Base-by-base conservation (phyloP, 2,888 invertebrate species). In the Parapristionchus giblindavisi region DNA sequence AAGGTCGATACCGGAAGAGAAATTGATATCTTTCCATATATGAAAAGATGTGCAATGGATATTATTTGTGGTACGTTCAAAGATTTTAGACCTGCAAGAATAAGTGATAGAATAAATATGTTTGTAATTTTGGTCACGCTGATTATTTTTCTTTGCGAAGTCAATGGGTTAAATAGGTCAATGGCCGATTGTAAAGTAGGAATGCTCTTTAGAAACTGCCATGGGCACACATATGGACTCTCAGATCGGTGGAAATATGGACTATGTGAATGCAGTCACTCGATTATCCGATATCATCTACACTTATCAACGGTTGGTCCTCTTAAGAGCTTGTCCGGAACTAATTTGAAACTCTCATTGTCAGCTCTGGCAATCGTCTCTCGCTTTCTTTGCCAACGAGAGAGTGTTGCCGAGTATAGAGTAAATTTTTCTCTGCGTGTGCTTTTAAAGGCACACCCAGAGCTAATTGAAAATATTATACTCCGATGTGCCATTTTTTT, bases 21-120 rank as follows among this genome's bases (percentile, higher is more conserved):
- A 17, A 87, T 90, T 74, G 89, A 91, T 82, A 87, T 90, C 24
- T 90, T 89, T 68, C 89, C 89, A 11, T 87, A 88, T 74, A 87
- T 91, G 32, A 89, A 90, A 24, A 83, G 88, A 3, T 90, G 90
- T 82, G 89, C 91, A 1, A 84, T 91, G 70, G 91, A 91, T 82
- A 90, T 85, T 27, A 86, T 86, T 54, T 87, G 85, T 52, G 85
- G 85, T 85, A 14, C 54, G 8, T 29, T 58, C n/a, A 76, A 79
- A 51, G 8, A 3, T 1, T 63, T 5, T 60, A 27, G 21, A 6
- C 56, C n/a, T n/a, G n/a, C n/a, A n/a, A n/a, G n/a, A n/a, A n/a
- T n/a, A n/a, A n/a, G n/a, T n/a, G n/a, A n/a, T n/a, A n/a, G n/a
- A n/a, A n/a, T n/a, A n/a, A n/a, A n/a, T n/a, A n/a, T n/a, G n/a